A percentile compares a stretch with the other conserved stretches of the same genome.
Evolutionary conservation across 2,113 vertebrate genomes (phyloP).

Genomic region (Ardeotis arabs): DNA sequence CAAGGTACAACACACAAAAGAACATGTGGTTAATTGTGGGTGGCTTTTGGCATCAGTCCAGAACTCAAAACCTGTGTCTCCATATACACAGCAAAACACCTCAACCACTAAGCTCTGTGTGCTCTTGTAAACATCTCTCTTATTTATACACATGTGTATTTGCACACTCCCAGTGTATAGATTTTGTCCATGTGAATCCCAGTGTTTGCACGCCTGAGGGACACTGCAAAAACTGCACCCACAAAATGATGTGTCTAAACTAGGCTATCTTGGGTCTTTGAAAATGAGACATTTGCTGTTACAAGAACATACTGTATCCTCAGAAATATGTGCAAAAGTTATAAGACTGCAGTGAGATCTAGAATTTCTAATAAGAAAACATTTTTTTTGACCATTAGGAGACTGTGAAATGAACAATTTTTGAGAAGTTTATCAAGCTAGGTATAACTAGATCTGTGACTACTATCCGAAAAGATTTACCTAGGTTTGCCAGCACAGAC

Average conservation of each 20-base stretch:
- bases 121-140: slow-evolving; percentile 4
- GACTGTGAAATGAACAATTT: neutral
- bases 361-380: neutral
- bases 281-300: neutral
- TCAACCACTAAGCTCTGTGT: neutral
- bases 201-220: neutral
- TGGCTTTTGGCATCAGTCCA: neutral
- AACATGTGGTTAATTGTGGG: neutral
- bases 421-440: neutral
- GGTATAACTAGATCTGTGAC: neutral
- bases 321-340: neutral
- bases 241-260: neutral
- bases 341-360: neutral
- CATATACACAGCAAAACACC: neutral
- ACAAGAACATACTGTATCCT: neutral
- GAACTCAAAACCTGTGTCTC: neutral
- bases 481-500: slow-evolving; percentile 50
- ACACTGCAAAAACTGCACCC: neutral
- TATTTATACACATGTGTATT: neutral
- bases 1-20: neutral
- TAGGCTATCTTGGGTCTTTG: neutral
- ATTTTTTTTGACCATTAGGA: neutral
- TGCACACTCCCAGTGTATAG: neutral
- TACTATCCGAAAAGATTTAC: slow-evolving; percentile 24
- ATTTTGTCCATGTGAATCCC: neutral